A percentile compares a stretch with the other conserved stretches of the same genome.
These are phyloP conservation scores for Tretioscincus oriximinensis DNA, from an alignment of 2,113 vertebrate genomes.

Conservation along the genomic window DNA sequence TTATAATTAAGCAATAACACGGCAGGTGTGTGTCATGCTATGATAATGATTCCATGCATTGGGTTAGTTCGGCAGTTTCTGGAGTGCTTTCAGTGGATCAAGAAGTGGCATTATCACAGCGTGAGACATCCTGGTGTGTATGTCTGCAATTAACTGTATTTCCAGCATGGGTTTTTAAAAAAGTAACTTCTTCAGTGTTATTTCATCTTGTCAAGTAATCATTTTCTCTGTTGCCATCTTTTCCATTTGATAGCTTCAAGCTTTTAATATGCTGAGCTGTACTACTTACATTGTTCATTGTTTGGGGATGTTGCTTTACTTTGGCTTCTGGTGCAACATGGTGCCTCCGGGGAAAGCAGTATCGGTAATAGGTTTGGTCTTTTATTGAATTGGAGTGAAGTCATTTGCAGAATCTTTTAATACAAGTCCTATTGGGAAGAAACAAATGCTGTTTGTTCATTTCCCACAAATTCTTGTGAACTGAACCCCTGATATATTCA, in stretches of 20 bases:
- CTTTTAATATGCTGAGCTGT: conserved; percentile 58
- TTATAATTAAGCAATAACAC: conserved; percentile 87
- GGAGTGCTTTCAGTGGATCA: conserved; percentile 84
- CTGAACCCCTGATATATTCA: background rate
- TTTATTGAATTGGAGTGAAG: background rate
- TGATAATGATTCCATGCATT: conserved; percentile 85
- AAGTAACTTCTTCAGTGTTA: conserved; percentile 79
- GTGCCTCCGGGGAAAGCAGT: background rate
- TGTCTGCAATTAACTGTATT: conserved; percentile 81
- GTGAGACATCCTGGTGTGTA: conserved; percentile 82
- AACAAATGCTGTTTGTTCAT: background rate
- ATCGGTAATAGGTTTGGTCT: background rate
- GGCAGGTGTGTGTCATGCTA: conserved; percentile 85
- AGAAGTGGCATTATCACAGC: conserved; percentile 86
- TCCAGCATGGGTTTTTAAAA: conserved; percentile 71
- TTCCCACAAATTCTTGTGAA: background rate
- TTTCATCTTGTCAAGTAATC: conserved; percentile 75
- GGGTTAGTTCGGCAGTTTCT: conserved; percentile 81
- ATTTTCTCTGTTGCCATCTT: conserved; percentile 64
- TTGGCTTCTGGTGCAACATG: conserved; percentile 28
- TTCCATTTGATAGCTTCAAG: conserved; percentile 68
- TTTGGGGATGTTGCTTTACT: conserved; percentile 32
- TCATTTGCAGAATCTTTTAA: background rate
- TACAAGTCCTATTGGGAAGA: background rate
- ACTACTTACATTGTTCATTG: conserved; percentile 34